A percentile compares a stretch with the other conserved stretches of the same genome.
Conservation (phyloP, 2,888 invertebrate genomes). For the Drosophila macrothrix region DNA sequence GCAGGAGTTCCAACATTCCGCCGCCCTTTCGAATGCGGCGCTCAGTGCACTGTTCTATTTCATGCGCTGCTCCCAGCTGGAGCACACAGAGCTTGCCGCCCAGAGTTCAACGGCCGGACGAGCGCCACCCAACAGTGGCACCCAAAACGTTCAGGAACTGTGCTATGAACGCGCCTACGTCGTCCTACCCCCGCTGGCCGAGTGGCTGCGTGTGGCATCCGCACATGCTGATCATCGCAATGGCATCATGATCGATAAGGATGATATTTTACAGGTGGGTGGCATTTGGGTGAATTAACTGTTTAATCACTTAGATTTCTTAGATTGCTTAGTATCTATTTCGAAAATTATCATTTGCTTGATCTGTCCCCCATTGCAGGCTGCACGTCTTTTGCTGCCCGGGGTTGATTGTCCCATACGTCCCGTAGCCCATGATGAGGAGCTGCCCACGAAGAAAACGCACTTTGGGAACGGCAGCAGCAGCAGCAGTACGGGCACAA, state of each 20-base stretch:
- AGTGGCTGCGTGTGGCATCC: conserved; percentile 94
- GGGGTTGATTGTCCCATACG: conserved; percentile 95
- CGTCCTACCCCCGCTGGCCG: conserved; percentile 94
- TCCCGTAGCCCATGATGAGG: conserved; percentile 88
- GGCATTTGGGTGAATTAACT: background rate
- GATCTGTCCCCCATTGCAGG: conserved; percentile 15
- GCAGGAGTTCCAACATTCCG: conserved; percentile 85
- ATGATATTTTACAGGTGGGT: conserved; percentile 92
- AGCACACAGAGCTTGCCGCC: conserved; percentile 87
- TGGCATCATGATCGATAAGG: conserved; percentile 91
- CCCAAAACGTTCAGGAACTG: conserved; percentile 88
- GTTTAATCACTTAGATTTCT: background rate
- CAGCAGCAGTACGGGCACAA: conserved; percentile 19
- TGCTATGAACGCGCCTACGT: conserved; percentile 95
- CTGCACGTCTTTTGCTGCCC: conserved; percentile 93
- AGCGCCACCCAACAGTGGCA: conserved; percentile 67
- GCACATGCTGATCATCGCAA: conserved; percentile 93
- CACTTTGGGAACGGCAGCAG: conserved; percentile 53
- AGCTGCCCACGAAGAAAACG: conserved; percentile 85
- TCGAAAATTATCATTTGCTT: background rate
- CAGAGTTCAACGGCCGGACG: conserved; percentile 66
- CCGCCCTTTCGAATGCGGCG: conserved; percentile 88
- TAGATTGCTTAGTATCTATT: background rate
- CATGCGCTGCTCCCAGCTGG: conserved; percentile 95
- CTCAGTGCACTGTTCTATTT: conserved; percentile 94